These are phyloP conservation scores for Scolopax bukidnonensis DNA, from an alignment of 2,797 vertebrate species.

Conservation along the genomic window DNA sequence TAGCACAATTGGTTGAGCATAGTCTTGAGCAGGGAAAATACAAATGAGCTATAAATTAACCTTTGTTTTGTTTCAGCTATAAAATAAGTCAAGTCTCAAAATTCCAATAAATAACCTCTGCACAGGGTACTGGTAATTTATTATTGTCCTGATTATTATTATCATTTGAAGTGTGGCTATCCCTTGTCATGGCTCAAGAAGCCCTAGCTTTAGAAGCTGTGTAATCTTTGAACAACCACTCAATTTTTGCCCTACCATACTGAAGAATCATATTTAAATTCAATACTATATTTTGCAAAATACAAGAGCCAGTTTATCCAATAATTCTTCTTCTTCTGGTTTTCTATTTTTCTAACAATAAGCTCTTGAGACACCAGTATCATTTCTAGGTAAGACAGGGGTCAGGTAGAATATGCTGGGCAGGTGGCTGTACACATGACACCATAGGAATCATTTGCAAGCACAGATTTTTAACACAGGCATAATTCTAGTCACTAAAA, in stretches of 20 bases:
- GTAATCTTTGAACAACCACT: not conserved
- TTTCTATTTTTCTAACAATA: not conserved
- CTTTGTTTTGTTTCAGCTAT: slow-evolving; percentile 10
- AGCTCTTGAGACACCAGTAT: not conserved
- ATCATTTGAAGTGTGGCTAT: not conserved
- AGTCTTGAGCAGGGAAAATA: not conserved
- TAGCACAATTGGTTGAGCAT: not conserved
- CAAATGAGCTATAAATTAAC: not conserved
- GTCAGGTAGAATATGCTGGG: not conserved
- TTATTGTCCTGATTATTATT: not conserved
- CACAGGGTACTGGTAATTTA: not conserved
- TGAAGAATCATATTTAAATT: slow-evolving; percentile 4
- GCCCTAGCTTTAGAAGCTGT: not conserved
- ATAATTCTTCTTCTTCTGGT: not conserved
- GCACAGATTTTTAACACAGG: not conserved
- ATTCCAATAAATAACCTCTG: slow-evolving; percentile 7
- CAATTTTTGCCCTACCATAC: not conserved
- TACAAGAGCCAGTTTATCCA: not conserved
- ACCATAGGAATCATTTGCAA: not conserved
- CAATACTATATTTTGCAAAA: not conserved
- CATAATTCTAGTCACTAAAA: not conserved
- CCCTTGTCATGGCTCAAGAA: not conserved
- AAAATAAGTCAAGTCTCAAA: slow-evolving; percentile 11
- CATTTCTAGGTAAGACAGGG: not conserved
- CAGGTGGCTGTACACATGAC: not conserved